Evolutionary conservation across 1,140 invertebrate genomes (phyloP), one percentile per base, ranked within the genome.

Genomic region (Galendromus occidentalis): DNA sequence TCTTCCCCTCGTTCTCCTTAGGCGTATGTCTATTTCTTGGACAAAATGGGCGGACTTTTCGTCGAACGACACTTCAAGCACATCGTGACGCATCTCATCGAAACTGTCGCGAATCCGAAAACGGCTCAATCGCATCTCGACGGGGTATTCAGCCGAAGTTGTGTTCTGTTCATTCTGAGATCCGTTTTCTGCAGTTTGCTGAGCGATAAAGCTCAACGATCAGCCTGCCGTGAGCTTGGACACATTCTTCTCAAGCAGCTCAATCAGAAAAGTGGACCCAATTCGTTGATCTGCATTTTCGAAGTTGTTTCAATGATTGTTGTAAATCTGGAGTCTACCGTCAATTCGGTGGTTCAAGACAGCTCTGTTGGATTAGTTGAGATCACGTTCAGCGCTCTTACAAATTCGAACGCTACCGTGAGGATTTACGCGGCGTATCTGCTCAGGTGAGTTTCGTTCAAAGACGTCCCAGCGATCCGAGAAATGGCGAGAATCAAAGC

Each of bases 111-210:
- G 0, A 79, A 77, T 79, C 90, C 91, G 0, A 93, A 91, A 77
- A 88, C 90, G 14, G 88, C 90, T 0, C 87, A 86, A 12, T 90
- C 90, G 0, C 93, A 98, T 74, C 88, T 97, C 6, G 95, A 98
- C 77, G 91, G 91, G 33, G 91, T 98, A 2, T 96, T 96, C 76
- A 95, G 92, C 0, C 80, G 95, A 68, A 95, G 96, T 77, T 98
- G 95, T 75, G 87, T 98, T 47, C 89, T 87, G 73, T 98, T 95
- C 74, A 93, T 98, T 71, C 78, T 98, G 44, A 81, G 90, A 42
- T 86, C 88, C 66, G 85, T 91, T 1, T 80, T 98, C 39, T 93
- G 94, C 6, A 86, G 87, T 74, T 85, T 97, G 80, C 80, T 99
- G 1, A 86, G 91, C 0, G 95, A 99, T 79, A 94, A 94, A 72